phyloP scores from a whole-genome alignment of 2,888 invertebrate species.

The Caenorhabditis panamensis region DNA sequence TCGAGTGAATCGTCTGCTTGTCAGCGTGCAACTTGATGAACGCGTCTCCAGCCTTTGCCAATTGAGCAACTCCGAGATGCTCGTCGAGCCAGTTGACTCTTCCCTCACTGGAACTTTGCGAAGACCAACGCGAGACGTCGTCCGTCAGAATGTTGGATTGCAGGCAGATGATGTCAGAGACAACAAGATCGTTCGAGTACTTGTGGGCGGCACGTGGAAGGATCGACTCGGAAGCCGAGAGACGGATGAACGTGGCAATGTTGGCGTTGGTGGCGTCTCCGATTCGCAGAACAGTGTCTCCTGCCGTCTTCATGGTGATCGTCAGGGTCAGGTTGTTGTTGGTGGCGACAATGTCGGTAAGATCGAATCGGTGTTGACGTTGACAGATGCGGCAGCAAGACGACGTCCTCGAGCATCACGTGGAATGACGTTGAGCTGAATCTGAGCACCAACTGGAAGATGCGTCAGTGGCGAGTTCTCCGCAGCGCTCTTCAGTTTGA shows the following conservation, averaged over 20 bases:
- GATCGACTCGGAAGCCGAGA: slow-evolving; percentile 64
- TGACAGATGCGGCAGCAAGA: slow-evolving; percentile 62
- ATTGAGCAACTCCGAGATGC: slow-evolving; percentile 57
- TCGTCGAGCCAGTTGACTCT: slow-evolving; percentile 56
- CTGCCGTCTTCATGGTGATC: slow-evolving; percentile 69
- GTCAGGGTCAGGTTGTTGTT: slow-evolving; percentile 68
- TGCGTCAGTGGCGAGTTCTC: slow-evolving; percentile 44
- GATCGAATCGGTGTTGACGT: slow-evolving; percentile 70
- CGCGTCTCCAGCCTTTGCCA: slow-evolving; percentile 56
- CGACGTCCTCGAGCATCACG: slow-evolving; percentile 67
- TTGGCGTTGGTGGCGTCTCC: slow-evolving; percentile 67
- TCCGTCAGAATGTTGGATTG: slow-evolving; percentile 37
- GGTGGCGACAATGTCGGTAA: slow-evolving; percentile 70
- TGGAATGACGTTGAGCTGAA: slow-evolving; percentile 65
- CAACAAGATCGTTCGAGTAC: slow-evolving; percentile 44
- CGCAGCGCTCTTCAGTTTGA: slow-evolving; percentile 34
- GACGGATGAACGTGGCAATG: slow-evolving; percentile 68
- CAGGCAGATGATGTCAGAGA: slow-evolving; percentile 64
- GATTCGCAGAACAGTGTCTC: slow-evolving; percentile 75
- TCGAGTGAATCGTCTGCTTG: slow-evolving; percentile 61
- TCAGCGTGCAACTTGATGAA: slow-evolving; percentile 53
- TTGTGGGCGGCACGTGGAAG: slow-evolving; percentile 47
- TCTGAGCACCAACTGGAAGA: slow-evolving; percentile 66
- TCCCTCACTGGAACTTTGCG: slow-evolving; percentile 52
- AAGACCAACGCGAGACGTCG: slow-evolving; percentile 45